Evolutionary conservation across 2,113 vertebrate species (phyloP).

Genomic region (Salvelinus namaycush): DNA sequence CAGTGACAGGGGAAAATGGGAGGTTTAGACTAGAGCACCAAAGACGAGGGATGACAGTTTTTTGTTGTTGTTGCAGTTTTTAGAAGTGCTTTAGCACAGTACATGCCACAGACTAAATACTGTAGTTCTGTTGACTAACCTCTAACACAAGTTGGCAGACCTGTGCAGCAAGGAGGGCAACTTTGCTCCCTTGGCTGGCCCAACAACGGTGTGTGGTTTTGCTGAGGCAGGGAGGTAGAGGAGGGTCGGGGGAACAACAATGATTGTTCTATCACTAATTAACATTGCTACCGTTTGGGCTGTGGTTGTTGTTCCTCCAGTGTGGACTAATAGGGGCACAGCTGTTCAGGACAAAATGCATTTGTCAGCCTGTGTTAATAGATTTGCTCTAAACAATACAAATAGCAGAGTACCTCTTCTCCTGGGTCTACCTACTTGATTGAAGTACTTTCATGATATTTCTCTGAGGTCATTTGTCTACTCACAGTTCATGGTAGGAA

Average conservation of each 20-base stretch:
- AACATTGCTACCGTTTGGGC: not conserved
- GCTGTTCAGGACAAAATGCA: constrained; percentile 56
- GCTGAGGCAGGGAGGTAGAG: constrained; percentile 6
- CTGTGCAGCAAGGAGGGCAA: not conserved
- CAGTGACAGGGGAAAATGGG: no score
- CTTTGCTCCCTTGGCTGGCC: not conserved
- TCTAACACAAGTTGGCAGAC: no score
- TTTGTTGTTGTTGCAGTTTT: no score
- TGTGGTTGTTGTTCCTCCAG: not conserved
- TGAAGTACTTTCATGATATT: no score
- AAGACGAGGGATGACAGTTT: no score
- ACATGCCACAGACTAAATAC: no score
- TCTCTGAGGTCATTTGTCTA: no score
- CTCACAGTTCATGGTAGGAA: no score
- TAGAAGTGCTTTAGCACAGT: no score
- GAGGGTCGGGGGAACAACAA: not conserved
- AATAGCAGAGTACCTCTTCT: constrained; percentile 37
- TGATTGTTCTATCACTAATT: not conserved
- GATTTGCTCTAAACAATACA: constrained; percentile 50
- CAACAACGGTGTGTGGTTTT: not conserved
- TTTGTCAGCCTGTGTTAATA: constrained; percentile 71
- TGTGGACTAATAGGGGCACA: not conserved
- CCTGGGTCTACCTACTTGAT: no score
- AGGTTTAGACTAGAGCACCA: no score
- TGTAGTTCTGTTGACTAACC: no score